phyloP scores from a whole-genome alignment of 1,140 invertebrate genomes.

The Zaprionus vittiger region DNA sequence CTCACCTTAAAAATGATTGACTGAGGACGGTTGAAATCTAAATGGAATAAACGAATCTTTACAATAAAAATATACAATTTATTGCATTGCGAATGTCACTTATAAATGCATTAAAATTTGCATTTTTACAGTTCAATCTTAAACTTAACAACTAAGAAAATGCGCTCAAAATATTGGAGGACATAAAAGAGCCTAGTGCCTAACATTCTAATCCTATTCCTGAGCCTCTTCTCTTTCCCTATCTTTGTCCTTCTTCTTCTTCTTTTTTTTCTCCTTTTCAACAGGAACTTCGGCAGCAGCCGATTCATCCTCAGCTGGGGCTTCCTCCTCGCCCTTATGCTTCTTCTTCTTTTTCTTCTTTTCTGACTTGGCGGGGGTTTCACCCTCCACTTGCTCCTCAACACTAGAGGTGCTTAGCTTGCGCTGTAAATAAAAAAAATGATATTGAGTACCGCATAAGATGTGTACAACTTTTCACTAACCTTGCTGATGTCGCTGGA shows the following conservation, averaged over 20 bases:
- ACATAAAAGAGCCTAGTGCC: slow-evolving; percentile 47
- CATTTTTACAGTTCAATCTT: slow-evolving; percentile 44
- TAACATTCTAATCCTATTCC: slow-evolving; percentile 55
- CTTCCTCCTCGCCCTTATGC: slow-evolving; percentile 85
- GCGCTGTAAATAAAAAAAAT: slow-evolving; percentile 84
- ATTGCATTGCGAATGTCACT: slow-evolving; percentile 80
- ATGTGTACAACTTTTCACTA: neutral
- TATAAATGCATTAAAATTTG: slow-evolving; percentile 68
- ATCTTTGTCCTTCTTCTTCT: slow-evolving; percentile 90
- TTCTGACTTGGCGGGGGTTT: slow-evolving; percentile 85
- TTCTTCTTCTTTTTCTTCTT: slow-evolving; percentile 89
- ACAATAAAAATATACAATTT: slow-evolving; percentile 74
- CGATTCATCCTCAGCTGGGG: slow-evolving; percentile 83
- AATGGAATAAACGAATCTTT: slow-evolving; percentile 23
- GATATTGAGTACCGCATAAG: neutral
- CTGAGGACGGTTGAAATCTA: slow-evolving; percentile 7
- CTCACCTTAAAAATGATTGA: slow-evolving; percentile 36
- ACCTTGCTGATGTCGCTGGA: slow-evolving; percentile 52
- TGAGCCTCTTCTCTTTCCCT: slow-evolving; percentile 85
- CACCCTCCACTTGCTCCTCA: slow-evolving; percentile 79
- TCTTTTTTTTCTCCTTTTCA: slow-evolving; percentile 89
- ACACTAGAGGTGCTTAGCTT: slow-evolving; percentile 86
- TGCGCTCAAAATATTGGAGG: slow-evolving; percentile 40
- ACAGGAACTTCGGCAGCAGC: slow-evolving; percentile 71
- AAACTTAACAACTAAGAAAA: slow-evolving; percentile 64